Conservation (phyloP, 2,113 vertebrate species). For the Sorex araneus region DNA sequence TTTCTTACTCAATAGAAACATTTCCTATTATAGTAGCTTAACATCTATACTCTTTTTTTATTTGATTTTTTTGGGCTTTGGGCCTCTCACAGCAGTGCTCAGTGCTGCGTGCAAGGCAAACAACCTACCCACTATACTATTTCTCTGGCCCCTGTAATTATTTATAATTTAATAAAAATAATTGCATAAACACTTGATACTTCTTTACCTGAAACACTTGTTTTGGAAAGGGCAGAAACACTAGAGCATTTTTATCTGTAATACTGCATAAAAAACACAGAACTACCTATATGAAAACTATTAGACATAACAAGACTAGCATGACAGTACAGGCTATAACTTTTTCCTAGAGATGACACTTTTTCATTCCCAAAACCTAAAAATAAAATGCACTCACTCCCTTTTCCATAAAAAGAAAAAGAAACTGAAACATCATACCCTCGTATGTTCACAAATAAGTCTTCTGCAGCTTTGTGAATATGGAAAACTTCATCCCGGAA, state of each 20-base stretch:
- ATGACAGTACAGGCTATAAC: background rate
- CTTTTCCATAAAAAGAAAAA: constrained; percentile 54
- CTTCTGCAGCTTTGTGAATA: constrained; percentile 98
- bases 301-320: background rate
- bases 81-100: too few relatives aligned
- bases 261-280: constrained; percentile 20
- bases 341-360: background rate
- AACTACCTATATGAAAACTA: background rate
- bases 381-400: constrained; percentile 23
- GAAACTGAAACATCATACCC: constrained; percentile 89
- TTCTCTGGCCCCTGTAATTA: background rate
- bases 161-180: constrained; percentile 15
- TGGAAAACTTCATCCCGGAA: constrained; percentile 99
- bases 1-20: too few relatives aligned
- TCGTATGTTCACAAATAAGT: constrained; percentile 98
- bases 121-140: too few relatives aligned
- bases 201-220: constrained; percentile 42
- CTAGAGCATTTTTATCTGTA: background rate
- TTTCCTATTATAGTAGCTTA: background rate
- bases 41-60: too few relatives aligned
- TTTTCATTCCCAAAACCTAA: constrained; percentile 24
- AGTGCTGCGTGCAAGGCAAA: too few relatives aligned
- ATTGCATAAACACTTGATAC: background rate
- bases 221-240: background rate
- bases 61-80: too few relatives aligned